phyloP scores from a whole-genome alignment of 2,888 invertebrate species.

The Empis livida region DNA sequence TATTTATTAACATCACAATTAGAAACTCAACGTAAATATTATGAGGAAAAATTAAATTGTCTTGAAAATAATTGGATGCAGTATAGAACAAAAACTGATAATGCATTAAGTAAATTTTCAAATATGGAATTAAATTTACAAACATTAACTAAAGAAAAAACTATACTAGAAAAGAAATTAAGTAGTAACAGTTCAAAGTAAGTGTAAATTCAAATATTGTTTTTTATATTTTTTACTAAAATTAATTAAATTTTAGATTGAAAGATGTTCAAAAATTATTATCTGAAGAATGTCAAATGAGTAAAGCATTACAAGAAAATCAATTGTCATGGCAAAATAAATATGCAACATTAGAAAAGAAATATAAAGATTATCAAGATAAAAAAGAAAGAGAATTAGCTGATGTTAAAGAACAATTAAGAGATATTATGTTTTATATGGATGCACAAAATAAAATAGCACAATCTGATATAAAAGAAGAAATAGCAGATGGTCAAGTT shows the following conservation, averaged over 20 bases:
- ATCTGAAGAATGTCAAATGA: slow-evolving; percentile 74
- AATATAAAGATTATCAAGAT: slow-evolving; percentile 38
- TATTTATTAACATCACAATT: slow-evolving; percentile 91
- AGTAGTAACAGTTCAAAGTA: slow-evolving; percentile 48
- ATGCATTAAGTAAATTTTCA: slow-evolving; percentile 38
- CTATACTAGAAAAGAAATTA: slow-evolving; percentile 55
- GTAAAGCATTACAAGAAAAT: slow-evolving; percentile 61
- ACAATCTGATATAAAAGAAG: slow-evolving; percentile 30
- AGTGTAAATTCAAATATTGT: slow-evolving; percentile 7
- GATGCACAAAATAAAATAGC: slow-evolving; percentile 57
- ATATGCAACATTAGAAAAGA: slow-evolving; percentile 42
- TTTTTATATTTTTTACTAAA: slow-evolving; percentile 1
- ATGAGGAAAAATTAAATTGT: slow-evolving; percentile 63
- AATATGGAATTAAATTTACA: slow-evolving; percentile 40
- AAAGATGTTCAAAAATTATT: slow-evolving; percentile 55
- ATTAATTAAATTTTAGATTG: slow-evolving; percentile 37
- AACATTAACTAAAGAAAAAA: slow-evolving; percentile 50
- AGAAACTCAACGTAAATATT: slow-evolving; percentile 84
- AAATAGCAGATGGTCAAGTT: slow-evolving; percentile 28
- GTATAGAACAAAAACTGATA: slow-evolving; percentile 40
- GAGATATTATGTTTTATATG: slow-evolving; percentile 94
- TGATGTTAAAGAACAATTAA: slow-evolving; percentile 82
- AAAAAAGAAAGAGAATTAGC: slow-evolving; percentile 58
- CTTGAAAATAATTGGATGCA: slow-evolving; percentile 45
- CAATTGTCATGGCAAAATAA: slow-evolving; percentile 59